phyloP scores from a whole-genome alignment of 2,888 invertebrate genomes.

The Gryllus longicercus region DNA sequence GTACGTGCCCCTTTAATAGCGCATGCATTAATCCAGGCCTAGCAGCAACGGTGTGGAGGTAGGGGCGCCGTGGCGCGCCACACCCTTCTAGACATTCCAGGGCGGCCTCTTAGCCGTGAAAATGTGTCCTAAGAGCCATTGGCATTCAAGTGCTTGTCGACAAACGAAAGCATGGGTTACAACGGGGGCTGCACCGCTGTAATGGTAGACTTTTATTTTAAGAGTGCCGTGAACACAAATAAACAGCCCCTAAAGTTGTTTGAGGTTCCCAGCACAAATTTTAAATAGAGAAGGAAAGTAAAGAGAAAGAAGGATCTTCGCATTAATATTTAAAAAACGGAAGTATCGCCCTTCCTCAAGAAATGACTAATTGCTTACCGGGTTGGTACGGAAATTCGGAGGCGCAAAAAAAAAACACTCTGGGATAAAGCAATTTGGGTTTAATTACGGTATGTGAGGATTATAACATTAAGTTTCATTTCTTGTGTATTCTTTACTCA shows the following conservation, averaged over 20 bases:
- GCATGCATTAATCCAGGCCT: neutral
- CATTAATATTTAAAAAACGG: neutral
- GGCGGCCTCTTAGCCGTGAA: neutral
- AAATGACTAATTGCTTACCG: too few species aligned
- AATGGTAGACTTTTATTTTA: slow-evolving; percentile 8
- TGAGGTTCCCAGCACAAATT: slow-evolving; percentile 22
- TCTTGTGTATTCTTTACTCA: too few species aligned
- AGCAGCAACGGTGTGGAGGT: neutral
- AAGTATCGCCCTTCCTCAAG: slow-evolving; percentile 1
- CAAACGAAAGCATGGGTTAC: slow-evolving; percentile 10
- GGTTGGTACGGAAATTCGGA: too few species aligned
- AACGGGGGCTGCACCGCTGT: neutral
- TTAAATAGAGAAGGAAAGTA: neutral
- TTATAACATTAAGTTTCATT: too few species aligned
- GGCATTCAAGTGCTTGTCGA: slow-evolving; percentile 17
- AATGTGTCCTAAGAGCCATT: slow-evolving; percentile 17
- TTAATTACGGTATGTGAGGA: too few species aligned
- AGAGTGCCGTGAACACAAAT: slow-evolving; percentile 17
- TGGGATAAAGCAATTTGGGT: too few species aligned
- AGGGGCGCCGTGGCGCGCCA: neutral
- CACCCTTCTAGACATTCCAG: neutral
- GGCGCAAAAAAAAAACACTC: too few species aligned
- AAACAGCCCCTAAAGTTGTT: slow-evolving; percentile 22
- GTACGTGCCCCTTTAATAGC: too few species aligned
- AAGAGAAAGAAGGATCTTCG: neutral